A percentile compares a stretch with the other conserved stretches of the same genome.
phyloP scores from a whole-genome alignment of 2,888 invertebrate species.

The Cheiracanthium punctorium region DNA sequence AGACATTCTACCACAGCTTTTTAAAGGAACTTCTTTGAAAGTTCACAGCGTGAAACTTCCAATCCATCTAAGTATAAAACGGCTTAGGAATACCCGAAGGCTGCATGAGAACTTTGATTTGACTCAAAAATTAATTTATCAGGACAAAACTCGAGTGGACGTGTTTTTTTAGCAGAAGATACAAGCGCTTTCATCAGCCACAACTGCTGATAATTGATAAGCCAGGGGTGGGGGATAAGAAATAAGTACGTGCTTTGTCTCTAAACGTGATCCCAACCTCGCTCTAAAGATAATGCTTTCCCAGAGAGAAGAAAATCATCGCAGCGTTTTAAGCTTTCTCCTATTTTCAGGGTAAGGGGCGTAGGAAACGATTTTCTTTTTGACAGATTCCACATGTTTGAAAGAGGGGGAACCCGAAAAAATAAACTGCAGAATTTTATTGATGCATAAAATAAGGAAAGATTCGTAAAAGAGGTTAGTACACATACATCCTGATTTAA shows the following conservation, averaged over 20 bases:
- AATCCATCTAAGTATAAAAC: no score
- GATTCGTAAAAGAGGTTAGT: conserved; percentile 14
- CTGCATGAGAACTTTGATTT: no score
- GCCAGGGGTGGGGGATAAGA: conserved; percentile 38
- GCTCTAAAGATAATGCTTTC: conserved; percentile 24
- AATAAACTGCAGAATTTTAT: conserved; percentile 42
- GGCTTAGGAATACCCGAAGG: no score
- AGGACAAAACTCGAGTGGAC: neutral
- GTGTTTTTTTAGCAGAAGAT: neutral
- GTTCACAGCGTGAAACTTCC: no score
- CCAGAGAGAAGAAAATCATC: conserved; percentile 20
- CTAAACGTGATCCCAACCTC: conserved; percentile 39
- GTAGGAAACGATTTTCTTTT: conserved; percentile 28
- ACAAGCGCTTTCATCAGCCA: conserved; percentile 41
- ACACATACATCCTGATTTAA: conserved; percentile 8
- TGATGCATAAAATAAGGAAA: neutral
- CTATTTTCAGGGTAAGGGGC: neutral
- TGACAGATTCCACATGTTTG: conserved; percentile 37
- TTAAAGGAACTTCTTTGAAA: no score
- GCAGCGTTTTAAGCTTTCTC: neutral
- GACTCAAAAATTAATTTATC: no score
- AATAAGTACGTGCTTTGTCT: conserved; percentile 45
- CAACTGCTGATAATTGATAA: conserved; percentile 52
- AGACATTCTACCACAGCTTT: no score
- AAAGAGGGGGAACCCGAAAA: conserved; percentile 26